Evolutionary conservation across 2,888 invertebrate species (phyloP).

Genomic region (Dusona sp.): DNA sequence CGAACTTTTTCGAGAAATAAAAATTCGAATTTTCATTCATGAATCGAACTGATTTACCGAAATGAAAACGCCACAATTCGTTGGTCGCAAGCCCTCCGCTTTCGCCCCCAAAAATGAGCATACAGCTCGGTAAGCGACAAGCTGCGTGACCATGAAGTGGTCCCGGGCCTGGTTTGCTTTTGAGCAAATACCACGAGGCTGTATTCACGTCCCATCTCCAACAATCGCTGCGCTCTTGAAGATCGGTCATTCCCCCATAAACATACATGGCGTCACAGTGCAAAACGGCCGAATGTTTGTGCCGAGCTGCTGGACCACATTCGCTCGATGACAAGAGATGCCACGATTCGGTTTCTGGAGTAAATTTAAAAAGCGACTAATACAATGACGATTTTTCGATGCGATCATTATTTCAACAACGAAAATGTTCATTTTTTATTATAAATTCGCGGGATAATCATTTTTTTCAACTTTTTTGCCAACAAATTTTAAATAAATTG

Average conservation of each 20-base stretch:
- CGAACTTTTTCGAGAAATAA: slow-evolving; percentile 1
- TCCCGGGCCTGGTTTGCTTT: slow-evolving; percentile 88
- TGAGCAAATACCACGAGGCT: slow-evolving; percentile 89
- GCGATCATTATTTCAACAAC: not conserved
- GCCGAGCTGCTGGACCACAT: slow-evolving; percentile 89
- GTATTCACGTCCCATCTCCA: slow-evolving; percentile 91
- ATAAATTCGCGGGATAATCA: not conserved
- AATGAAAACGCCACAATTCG: slow-evolving; percentile 94
- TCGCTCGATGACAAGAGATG: slow-evolving; percentile 87
- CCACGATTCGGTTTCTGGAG: slow-evolving; percentile 93
- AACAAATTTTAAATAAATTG: not conserved
- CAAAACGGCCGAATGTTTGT: slow-evolving; percentile 94
- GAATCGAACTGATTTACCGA: slow-evolving; percentile 89
- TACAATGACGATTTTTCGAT: not conserved
- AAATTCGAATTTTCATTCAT: slow-evolving; percentile 52
- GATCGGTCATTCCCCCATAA: slow-evolving; percentile 95
- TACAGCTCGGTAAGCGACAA: slow-evolving; percentile 90
- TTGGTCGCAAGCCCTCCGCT: slow-evolving; percentile 89
- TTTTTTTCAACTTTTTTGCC: not conserved
- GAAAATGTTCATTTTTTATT: not conserved
- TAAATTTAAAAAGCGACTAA: slow-evolving; percentile 5
- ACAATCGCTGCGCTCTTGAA: slow-evolving; percentile 91
- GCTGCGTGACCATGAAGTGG: slow-evolving; percentile 92
- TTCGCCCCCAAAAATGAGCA: slow-evolving; percentile 93
- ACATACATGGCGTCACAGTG: slow-evolving; percentile 93